Percentiles rank a stretch among this genome's conserved stretches.
Conservation (phyloP, 2,797 vertebrate species). For the Ctenopoma multispine region DNA sequence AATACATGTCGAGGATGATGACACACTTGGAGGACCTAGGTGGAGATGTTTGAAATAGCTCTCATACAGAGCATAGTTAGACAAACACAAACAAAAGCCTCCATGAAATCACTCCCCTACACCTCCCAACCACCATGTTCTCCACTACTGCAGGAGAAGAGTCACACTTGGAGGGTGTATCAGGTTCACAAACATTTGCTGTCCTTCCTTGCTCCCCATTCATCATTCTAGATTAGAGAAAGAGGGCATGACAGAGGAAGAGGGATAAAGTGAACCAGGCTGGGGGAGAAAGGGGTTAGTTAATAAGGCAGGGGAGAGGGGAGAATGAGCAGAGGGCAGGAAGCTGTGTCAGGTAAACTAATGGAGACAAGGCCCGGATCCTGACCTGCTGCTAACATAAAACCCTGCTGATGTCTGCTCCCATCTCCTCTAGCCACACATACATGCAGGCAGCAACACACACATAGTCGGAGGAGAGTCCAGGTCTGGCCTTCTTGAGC, state of each 20-base stretch:
- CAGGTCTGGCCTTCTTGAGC: slow-evolving; percentile 38
- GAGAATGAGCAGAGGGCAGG: slow-evolving; percentile 60
- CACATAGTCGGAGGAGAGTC: slow-evolving; percentile 13
- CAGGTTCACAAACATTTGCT: slow-evolving; percentile 67
- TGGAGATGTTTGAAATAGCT: slow-evolving; percentile 68
- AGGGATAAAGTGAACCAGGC: slow-evolving; percentile 57
- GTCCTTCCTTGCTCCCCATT: slow-evolving; percentile 73
- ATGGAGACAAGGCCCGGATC: slow-evolving; percentile 75
- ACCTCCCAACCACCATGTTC: slow-evolving; percentile 24
- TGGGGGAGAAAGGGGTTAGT: slow-evolving; percentile 50
- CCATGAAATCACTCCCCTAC: slow-evolving; percentile 28
- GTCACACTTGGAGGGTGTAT: slow-evolving; percentile 59
- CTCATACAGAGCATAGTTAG: slow-evolving; percentile 63
- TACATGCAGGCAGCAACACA: slow-evolving; percentile 11
- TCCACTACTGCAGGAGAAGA: slow-evolving; percentile 29
- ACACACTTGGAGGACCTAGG: slow-evolving; percentile 48
- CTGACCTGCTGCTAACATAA: slow-evolving; percentile 70
- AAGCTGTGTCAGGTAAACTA: slow-evolving; percentile 78
- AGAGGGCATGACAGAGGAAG: slow-evolving; percentile 54
- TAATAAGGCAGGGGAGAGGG: slow-evolving; percentile 61
- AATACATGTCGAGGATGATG: slow-evolving; percentile 51
- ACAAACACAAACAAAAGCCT: slow-evolving; percentile 63
- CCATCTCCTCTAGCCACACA: slow-evolving; percentile 52
- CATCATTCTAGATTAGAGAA: slow-evolving; percentile 80
- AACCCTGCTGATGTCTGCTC: slow-evolving; percentile 59